Percentiles rank a stretch among this genome's conserved stretches.
phyloP scores from a whole-genome alignment of 2,113 vertebrate species.

The Ariopsis seemanni region DNA sequence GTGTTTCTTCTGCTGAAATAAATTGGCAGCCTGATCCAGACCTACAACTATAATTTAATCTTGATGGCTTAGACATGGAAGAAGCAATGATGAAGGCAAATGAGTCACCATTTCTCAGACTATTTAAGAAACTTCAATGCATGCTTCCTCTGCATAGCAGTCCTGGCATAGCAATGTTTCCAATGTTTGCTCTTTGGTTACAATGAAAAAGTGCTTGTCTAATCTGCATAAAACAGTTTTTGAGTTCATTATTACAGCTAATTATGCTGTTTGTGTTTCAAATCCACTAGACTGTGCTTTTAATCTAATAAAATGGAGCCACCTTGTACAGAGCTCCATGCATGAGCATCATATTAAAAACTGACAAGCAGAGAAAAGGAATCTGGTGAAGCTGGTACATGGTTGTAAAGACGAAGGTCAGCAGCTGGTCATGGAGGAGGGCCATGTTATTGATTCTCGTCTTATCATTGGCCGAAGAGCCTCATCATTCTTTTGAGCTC shows the following conservation, averaged over 20 bases:
- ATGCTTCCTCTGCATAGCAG: neutral
- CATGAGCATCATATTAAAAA: neutral
- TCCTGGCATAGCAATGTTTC: neutral
- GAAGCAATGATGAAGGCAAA: slow-evolving; percentile 16
- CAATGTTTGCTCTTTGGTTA: neutral
- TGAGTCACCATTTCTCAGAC: slow-evolving; percentile 1
- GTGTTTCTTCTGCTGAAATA: slow-evolving; percentile 13
- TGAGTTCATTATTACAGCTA: neutral
- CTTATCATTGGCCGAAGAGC: slow-evolving; percentile 14
- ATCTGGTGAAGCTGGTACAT: neutral
- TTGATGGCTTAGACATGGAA: slow-evolving; percentile 19
- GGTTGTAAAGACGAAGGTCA: slow-evolving; percentile 13
- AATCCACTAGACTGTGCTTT: neutral
- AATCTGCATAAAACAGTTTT: slow-evolving; percentile 4
- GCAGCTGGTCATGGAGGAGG: neutral
- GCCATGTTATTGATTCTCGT: neutral
- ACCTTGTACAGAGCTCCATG: neutral
- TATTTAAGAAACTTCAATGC: slow-evolving; percentile 5
- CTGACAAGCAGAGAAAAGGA: neutral
- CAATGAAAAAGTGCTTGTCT: neutral
- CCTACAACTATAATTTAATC: neutral
- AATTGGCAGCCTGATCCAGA: neutral
- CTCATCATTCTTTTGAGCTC: slow-evolving; percentile 1
- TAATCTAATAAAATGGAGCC: slow-evolving; percentile 2
- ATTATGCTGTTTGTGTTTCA: slow-evolving; percentile 2